Evolutionary conservation across 2,888 invertebrate genomes (phyloP).

Genomic region (Oxytorus armatus): DNA sequence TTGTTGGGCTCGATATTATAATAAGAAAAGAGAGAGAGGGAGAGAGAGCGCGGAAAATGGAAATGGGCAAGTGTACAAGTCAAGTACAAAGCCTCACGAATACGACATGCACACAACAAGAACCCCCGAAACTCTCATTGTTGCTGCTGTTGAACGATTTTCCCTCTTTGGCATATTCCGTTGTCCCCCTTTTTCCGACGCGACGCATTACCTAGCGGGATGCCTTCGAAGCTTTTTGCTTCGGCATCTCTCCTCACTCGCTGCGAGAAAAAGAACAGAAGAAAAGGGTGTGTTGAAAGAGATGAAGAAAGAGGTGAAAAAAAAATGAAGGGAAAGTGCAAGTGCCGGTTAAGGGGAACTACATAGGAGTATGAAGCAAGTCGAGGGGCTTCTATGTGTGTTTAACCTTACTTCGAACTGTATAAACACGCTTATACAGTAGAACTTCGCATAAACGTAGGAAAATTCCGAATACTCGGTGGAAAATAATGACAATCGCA

Average conservation of each 20-base stretch:
- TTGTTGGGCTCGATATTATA: constrained; percentile 45
- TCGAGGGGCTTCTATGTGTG: constrained; percentile 31
- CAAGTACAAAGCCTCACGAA: constrained; percentile 49
- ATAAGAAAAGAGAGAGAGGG: constrained; percentile 4
- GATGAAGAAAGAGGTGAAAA: constrained; percentile 11
- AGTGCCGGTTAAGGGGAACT: constrained; percentile 7
- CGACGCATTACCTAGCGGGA: constrained; percentile 27
- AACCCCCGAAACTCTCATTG: background rate
- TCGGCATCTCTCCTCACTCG: background rate
- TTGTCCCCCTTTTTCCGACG: background rate
- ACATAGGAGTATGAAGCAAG: background rate
- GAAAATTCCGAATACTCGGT: background rate
- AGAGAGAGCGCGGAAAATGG: constrained; percentile 20
- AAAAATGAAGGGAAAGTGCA: constrained; percentile 24
- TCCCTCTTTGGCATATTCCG: constrained; percentile 9
- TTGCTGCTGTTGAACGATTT: constrained; percentile 23
- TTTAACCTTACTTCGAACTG: constrained; percentile 9
- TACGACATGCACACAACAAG: constrained; percentile 25
- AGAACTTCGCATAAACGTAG: background rate
- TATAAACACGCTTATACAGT: background rate
- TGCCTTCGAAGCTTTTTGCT: constrained; percentile 34
- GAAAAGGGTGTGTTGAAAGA: background rate
- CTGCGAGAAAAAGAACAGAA: constrained; percentile 17
- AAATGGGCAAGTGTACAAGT: constrained; percentile 12
- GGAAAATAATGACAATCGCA: too few species aligned